phyloP scores from a whole-genome alignment of 1,140 invertebrate species.

The Popillia japonica region DNA sequence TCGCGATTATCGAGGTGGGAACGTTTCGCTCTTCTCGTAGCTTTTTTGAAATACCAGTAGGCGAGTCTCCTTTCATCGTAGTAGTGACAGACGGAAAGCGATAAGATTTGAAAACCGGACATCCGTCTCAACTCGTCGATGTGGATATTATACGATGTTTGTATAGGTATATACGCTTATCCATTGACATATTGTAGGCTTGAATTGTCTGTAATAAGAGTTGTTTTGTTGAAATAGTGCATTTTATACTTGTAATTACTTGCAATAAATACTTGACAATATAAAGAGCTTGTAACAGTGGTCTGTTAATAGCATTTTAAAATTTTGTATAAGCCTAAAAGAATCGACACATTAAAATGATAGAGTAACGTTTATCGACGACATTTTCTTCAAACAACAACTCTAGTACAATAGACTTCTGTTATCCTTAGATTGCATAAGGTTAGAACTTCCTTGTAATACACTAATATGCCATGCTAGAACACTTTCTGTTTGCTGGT shows the following conservation, averaged over 20 bases:
- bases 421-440: too few relatives aligned
- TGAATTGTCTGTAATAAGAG: background rate
- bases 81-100: constrained; percentile 31
- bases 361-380: too few relatives aligned
- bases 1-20: constrained; percentile 11
- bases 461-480: too few relatives aligned
- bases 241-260: background rate
- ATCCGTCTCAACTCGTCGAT: constrained; percentile 20
- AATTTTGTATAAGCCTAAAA: too few relatives aligned
- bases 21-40: background rate
- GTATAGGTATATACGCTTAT: constrained; percentile 15
- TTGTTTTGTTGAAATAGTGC: background rate
- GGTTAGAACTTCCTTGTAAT: too few relatives aligned
- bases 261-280: background rate
- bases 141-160: constrained; percentile 12
- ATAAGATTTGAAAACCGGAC: constrained; percentile 33
- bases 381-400: too few relatives aligned
- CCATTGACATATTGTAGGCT: background rate
- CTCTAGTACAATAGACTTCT: too few relatives aligned
- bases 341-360: too few relatives aligned
- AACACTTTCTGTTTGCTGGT: too few relatives aligned
- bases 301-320: too few relatives aligned
- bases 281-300: background rate
- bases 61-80: background rate
- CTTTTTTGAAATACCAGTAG: background rate